Conservation (phyloP, 2,888 invertebrate species). For the Pecten maximus region DNA sequence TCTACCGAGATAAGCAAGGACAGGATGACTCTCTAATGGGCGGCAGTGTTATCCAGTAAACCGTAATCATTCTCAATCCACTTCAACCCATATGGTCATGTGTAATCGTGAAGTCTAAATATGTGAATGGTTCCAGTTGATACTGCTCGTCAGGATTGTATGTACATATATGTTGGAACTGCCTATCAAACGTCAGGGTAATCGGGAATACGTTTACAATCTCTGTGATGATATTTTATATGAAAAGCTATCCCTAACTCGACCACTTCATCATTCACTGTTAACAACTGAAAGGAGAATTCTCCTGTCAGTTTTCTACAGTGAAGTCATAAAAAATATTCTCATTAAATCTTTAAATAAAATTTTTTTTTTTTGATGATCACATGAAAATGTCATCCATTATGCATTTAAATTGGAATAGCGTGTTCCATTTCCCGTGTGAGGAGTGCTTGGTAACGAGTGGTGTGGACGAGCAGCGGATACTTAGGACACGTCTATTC, state of each 20-base stretch:
- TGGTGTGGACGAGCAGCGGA: neutral
- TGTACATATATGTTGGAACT: neutral
- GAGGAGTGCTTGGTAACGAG: neutral
- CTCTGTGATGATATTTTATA: neutral
- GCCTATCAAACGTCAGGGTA: neutral
- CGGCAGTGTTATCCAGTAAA: neutral
- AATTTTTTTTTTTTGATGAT: neutral
- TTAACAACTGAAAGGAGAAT: neutral
- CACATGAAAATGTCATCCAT: constrained; percentile 40
- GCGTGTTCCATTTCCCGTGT: constrained; percentile 52
- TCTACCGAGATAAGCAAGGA: neutral
- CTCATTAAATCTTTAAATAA: neutral
- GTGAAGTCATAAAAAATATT: neutral
- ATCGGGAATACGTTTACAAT: neutral
- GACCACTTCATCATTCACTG: neutral
- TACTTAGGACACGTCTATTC: constrained; percentile 12
- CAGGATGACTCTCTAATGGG: neutral
- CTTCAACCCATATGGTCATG: neutral
- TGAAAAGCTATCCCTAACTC: neutral
- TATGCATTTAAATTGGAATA: constrained; percentile 56
- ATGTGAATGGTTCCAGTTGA: neutral
- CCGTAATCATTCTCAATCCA: neutral
- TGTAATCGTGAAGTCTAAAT: neutral
- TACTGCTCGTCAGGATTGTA: neutral
- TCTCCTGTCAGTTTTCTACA: neutral